These are phyloP conservation scores for Paradoxurus hermaphroditus DNA, from an alignment of 2,113 vertebrate species.

Conservation along the genomic window DNA sequence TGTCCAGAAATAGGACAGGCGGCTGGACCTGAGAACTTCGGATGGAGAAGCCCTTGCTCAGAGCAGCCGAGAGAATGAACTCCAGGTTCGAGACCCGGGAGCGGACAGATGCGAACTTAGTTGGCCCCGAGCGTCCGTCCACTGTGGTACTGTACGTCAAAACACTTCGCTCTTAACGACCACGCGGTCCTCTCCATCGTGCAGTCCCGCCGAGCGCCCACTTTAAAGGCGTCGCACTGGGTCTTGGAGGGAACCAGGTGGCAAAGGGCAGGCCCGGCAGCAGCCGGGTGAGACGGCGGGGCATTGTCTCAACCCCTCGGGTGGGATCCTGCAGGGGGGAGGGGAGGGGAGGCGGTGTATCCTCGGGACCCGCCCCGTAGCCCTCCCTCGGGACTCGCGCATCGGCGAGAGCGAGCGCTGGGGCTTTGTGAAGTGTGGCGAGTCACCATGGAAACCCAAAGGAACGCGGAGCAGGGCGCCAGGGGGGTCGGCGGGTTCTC, in stretches of 20 bases:
- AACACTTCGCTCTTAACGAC: not conserved
- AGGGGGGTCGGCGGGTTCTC: not conserved
- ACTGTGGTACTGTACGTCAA: not conserved
- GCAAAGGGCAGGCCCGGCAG: not conserved
- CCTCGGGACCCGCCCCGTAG: not conserved
- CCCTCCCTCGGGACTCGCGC: constrained; percentile 2
- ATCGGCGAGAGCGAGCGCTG: not conserved
- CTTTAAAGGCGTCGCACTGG: not conserved
- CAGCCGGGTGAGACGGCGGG: not conserved
- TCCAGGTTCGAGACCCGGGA: not conserved
- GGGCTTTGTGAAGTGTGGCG: constrained; percentile 58
- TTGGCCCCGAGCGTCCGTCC: not conserved
- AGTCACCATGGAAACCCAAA: constrained; percentile 65
- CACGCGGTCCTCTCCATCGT: not conserved
- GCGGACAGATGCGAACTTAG: not conserved
- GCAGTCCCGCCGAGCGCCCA: not conserved
- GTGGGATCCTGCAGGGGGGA: constrained; percentile 16
- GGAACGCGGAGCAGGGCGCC: not conserved
- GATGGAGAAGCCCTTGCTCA: not conserved
- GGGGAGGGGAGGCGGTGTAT: constrained; percentile 22
- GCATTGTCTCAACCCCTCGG: constrained; percentile 65
- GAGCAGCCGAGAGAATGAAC: not conserved
- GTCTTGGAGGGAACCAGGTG: too few species aligned
- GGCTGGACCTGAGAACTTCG: not conserved
- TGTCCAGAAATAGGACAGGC: not conserved